These are phyloP conservation scores for Trichoplusia ni DNA, from an alignment of 1,140 invertebrate species.

Conservation along the genomic window DNA sequence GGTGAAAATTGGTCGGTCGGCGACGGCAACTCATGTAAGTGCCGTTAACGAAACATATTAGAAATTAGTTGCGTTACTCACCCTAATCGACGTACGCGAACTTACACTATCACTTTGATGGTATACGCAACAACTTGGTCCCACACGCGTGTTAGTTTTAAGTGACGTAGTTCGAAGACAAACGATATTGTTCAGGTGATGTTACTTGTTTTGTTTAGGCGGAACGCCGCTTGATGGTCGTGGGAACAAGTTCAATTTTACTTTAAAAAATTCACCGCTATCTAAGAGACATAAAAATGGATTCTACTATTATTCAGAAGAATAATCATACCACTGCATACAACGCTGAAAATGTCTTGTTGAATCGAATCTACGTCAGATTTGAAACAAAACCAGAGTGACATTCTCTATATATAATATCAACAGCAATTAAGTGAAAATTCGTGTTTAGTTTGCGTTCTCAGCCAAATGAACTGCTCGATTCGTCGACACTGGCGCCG, in stretches of 20 bases:
- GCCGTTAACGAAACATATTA: constrained; percentile 75
- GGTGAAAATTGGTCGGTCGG: constrained; percentile 59
- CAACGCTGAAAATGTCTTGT: no score
- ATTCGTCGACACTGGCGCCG: constrained; percentile 24
- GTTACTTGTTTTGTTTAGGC: neutral
- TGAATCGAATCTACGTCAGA: no score
- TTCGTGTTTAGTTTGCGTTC: constrained; percentile 29
- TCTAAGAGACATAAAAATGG: no score
- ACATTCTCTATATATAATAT: neutral
- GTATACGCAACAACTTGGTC: constrained; percentile 32
- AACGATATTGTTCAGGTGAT: constrained; percentile 8
- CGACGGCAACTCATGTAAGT: constrained; percentile 60
- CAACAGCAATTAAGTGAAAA: constrained; percentile 35
- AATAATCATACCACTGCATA: no score
- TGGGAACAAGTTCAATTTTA: neutral
- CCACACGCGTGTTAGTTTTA: constrained; percentile 25
- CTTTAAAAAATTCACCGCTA: neutral
- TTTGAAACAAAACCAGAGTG: neutral
- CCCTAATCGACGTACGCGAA: constrained; percentile 67
- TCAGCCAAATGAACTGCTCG: constrained; percentile 34
- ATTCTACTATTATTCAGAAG: no score
- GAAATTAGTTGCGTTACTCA: constrained; percentile 71
- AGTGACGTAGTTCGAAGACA: constrained; percentile 28
- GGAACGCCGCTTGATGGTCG: neutral
- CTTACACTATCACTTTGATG: constrained; percentile 64